Conservation (phyloP, 2,113 vertebrate genomes). For the Pelusios castaneus region DNA sequence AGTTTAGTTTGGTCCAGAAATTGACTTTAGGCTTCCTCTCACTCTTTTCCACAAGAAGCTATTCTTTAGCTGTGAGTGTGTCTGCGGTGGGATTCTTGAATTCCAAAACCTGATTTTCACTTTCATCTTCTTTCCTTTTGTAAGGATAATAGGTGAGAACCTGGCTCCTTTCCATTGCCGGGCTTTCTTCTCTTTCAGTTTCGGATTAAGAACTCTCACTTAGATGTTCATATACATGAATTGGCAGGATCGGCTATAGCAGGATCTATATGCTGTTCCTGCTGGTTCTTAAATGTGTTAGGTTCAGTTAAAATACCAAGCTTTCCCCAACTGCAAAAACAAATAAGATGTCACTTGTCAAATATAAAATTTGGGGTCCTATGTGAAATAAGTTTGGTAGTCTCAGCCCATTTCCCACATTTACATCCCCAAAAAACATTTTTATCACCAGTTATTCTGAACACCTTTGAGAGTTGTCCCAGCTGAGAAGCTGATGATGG, state of each 20-base stretch:
- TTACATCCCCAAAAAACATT: not conserved
- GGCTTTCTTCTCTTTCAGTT: not conserved
- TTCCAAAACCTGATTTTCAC: not conserved
- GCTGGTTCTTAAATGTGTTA: not conserved
- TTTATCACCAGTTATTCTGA: not conserved
- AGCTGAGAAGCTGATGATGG: not conserved
- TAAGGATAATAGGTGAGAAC: not conserved
- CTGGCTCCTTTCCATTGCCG: not conserved
- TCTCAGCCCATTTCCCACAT: not conserved
- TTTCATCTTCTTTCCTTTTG: not conserved
- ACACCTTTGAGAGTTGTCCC: not conserved
- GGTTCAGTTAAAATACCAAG: not conserved
- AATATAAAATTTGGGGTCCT: not conserved
- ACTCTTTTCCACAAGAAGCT: not conserved
- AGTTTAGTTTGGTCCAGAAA: not conserved
- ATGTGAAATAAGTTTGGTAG: not conserved
- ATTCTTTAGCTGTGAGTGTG: not conserved
- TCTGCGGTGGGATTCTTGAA: not conserved
- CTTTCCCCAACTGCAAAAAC: not conserved
- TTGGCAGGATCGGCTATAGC: not conserved
- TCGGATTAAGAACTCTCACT: not conserved
- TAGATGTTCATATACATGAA: not conserved
- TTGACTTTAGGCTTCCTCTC: not conserved
- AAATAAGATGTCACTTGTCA: not conserved
- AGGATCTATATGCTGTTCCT: not conserved